Conservation (phyloP, 1,140 invertebrate species). For the Campoletis sonorensis region DNA sequence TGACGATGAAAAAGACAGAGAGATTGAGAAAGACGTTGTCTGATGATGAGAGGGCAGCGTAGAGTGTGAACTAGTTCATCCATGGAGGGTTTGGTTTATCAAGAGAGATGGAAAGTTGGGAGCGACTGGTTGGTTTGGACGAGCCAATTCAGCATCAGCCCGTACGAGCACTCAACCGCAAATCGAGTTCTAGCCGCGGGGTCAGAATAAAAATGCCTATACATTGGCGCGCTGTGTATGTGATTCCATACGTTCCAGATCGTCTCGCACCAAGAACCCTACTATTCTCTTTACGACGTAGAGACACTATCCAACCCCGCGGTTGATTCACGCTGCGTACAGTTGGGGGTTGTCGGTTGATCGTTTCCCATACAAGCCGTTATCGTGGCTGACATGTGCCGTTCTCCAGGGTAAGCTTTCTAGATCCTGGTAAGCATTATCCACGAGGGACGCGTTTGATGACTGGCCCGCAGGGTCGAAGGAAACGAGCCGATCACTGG, state of each 20-base stretch:
- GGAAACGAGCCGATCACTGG: background rate
- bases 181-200: conserved; percentile 66
- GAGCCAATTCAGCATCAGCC: conserved; percentile 71
- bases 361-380: conserved; percentile 10
- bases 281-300: conserved; percentile 9
- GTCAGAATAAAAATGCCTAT: conserved; percentile 68
- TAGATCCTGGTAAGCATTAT: conserved; percentile 66
- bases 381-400: conserved; percentile 7
- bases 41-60: conserved; percentile 18
- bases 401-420: background rate
- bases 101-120: conserved; percentile 16
- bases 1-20: background rate
- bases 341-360: background rate
- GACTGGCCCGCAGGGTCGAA: conserved; percentile 38
- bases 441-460: conserved; percentile 68
- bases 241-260: conserved; percentile 28
- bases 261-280: background rate
- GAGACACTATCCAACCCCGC: conserved; percentile 13
- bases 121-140: conserved; percentile 55
- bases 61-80: conserved; percentile 19
- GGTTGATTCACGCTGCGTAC: conserved; percentile 59
- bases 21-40: background rate
- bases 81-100: background rate
- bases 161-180: conserved; percentile 67
- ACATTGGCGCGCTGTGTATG: background rate